These are phyloP conservation scores for Tor tambroides DNA, from an alignment of 2,113 vertebrate species.

Conservation along the genomic window DNA sequence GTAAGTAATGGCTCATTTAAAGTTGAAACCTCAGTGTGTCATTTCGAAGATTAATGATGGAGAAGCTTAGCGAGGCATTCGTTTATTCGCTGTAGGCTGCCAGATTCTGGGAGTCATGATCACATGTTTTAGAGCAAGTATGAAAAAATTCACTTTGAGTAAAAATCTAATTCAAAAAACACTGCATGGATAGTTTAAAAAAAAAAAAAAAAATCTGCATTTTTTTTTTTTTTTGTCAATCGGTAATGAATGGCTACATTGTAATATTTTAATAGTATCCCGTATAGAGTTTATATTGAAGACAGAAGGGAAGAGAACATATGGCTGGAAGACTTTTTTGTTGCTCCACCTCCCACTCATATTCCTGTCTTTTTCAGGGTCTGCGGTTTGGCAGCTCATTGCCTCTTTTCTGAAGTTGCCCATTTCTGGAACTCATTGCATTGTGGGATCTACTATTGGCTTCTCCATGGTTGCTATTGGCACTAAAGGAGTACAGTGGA, in stretches of 20 bases:
- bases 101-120: conserved; percentile 11
- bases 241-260: background rate
- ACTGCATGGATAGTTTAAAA: background rate
- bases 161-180: background rate
- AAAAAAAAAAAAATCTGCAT: background rate
- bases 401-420: conserved; percentile 97
- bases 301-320: conserved; percentile 23
- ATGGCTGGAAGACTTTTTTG: background rate
- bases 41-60: conserved; percentile 7
- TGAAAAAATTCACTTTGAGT: too few relatives aligned
- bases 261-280: background rate
- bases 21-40: conserved; percentile 45
- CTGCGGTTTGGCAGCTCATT: conserved; percentile 97
- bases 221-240: background rate
- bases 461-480: conserved; percentile 98
- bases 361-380: conserved; percentile 76
- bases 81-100: background rate
- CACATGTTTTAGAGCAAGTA: background rate
- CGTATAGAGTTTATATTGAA: background rate
- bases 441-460: conserved; percentile 97
- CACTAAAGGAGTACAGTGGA: conserved; percentile 94
- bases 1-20: conserved; percentile 76
- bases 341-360: conserved; percentile 44
- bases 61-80: background rate
- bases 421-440: conserved; percentile 97